Evolutionary conservation across 2,113 vertebrate genomes (phyloP), one percentile per base, ranked within the genome.

Genomic region (Sylvia atricapilla): DNA sequence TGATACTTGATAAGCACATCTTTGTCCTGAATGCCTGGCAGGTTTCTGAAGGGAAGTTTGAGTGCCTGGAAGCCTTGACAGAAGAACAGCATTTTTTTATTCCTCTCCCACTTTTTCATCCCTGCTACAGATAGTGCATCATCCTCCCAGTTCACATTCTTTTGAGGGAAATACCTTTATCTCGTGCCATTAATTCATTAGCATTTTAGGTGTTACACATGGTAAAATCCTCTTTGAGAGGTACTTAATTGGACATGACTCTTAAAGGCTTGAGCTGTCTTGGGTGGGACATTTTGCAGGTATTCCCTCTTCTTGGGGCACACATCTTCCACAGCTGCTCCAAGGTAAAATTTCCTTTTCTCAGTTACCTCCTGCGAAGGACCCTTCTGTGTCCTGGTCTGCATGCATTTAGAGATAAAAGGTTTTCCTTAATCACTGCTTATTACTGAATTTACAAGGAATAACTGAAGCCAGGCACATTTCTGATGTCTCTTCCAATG

Each of bases 331-430:
- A 19, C 12, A 15, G 2, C 7, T 75, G 31, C 39, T 88, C 79
- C 39, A 9, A 3, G 37, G 21, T 30, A 21, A 33, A 84, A 90
- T 33, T 53, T 21, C 8, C 43, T 68, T 84, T 84, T 68, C 23
- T 3, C 13, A 5, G 3, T 55, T 62, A 12, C 7, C 10, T 62
- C 12, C 31, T 74, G 37, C 5, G 66, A 49, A 52, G 13, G n/a
- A 53, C 13, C 13, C 14, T 52, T 37, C 30, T 7, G 2, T 52
- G 35, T 66, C 37, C 16, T 35, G 37, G 8, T 41, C 47, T 89
- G 35, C 11, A 13, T 43, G 0, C 0, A 1, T 20, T 24, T 62
- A 20, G 24, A 82, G 6, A 23, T 30, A 13, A 39, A 39, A 2
- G 0, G 43, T 70, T 73, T 78, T 78, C 28, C 46, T 53, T 49